These are phyloP conservation scores for Hippocampus comes DNA, from an alignment of 2,113 vertebrate species.

Conservation along the genomic window DNA sequence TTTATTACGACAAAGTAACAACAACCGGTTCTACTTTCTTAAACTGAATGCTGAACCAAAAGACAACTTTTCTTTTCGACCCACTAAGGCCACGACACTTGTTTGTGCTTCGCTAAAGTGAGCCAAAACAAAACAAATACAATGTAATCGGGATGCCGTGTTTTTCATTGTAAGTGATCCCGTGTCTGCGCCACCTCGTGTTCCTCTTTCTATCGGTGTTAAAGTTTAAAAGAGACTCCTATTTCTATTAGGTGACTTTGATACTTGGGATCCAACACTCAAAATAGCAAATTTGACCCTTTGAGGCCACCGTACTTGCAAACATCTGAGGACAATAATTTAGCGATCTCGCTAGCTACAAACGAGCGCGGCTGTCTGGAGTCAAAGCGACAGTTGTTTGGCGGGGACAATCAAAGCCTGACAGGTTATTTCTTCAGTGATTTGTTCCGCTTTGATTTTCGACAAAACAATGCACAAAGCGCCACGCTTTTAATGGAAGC, in stretches of 20 bases:
- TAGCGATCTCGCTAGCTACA: not conserved
- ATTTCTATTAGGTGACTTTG: not conserved
- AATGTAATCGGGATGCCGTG: not conserved
- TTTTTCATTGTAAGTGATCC: not conserved
- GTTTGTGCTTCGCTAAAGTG: not conserved
- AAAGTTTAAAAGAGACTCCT: not conserved
- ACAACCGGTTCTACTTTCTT: not conserved
- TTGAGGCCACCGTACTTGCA: not conserved
- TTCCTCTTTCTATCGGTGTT: not conserved
- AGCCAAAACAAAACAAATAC: too few relatives aligned
- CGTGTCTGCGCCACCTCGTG: not conserved
- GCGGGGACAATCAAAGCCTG: slow-evolving; percentile 33
- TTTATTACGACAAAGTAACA: not conserved
- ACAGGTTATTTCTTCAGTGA: slow-evolving; percentile 25
- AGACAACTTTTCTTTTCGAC: not conserved
- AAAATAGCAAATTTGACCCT: not conserved
- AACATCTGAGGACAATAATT: not conserved
- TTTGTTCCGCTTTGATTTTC: slow-evolving; percentile 48
- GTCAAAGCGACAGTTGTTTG: slow-evolving; percentile 29
- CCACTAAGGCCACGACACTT: not conserved
- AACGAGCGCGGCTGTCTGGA: slow-evolving; percentile 10
- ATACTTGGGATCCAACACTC: not conserved
- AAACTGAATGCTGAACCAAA: too few relatives aligned
- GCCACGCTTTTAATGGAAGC: slow-evolving; percentile 8
- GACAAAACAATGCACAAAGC: slow-evolving; percentile 14